These are phyloP conservation scores for Drosophila grimshawi DNA, from an alignment of 1,140 invertebrate genomes.

Conservation along the genomic window DNA sequence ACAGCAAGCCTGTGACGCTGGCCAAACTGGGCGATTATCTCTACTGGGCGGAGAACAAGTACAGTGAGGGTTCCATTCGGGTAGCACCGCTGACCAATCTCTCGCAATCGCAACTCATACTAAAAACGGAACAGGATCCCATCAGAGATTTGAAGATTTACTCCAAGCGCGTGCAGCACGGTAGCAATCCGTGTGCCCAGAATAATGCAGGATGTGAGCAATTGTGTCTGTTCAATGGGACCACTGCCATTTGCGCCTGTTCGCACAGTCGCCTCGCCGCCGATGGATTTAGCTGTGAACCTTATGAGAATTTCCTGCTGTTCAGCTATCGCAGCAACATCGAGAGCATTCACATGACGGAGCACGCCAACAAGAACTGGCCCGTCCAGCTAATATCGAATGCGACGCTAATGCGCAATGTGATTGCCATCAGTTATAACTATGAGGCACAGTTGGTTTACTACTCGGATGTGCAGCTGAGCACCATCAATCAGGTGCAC, in stretches of 20 bases:
- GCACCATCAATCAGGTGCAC: constrained; percentile 92
- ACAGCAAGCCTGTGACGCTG: constrained; percentile 91
- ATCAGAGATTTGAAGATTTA: constrained; percentile 90
- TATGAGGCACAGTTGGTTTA: constrained; percentile 89
- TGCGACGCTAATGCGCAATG: constrained; percentile 89
- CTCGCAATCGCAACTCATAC: constrained; percentile 86
- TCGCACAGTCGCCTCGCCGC: constrained; percentile 89
- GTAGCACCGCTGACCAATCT: constrained; percentile 87
- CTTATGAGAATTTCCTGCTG: constrained; percentile 91
- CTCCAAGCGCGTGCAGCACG: constrained; percentile 86
- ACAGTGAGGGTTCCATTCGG: constrained; percentile 88
- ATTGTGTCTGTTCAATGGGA: constrained; percentile 92
- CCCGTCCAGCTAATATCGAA: constrained; percentile 91
- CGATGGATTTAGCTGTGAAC: constrained; percentile 88
- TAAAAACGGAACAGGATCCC: constrained; percentile 87
- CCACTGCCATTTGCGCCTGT: constrained; percentile 89
- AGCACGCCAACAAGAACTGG: constrained; percentile 89
- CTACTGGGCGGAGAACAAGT: constrained; percentile 85
- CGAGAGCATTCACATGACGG: constrained; percentile 90
- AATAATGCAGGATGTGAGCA: constrained; percentile 92
- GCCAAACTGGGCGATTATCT: constrained; percentile 74
- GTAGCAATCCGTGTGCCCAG: constrained; percentile 88
- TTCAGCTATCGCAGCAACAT: constrained; percentile 90
- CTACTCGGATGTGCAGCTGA: constrained; percentile 94
- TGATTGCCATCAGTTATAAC: constrained; percentile 93